Conservation (phyloP, 1,140 invertebrate species). For the Uloborus diversus region DNA sequence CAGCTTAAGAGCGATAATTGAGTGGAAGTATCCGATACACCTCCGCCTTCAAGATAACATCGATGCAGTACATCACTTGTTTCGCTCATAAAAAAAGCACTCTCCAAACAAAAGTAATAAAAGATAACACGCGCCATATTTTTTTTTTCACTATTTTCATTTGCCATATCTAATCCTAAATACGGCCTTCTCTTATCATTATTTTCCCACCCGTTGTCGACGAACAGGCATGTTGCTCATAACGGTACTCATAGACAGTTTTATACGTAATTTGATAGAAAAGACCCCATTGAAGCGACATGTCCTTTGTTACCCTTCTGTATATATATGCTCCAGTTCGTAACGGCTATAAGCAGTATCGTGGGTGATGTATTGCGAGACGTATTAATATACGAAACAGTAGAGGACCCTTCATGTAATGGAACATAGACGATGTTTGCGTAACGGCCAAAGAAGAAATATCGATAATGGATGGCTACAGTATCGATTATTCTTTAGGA, state of each 20-base stretch:
- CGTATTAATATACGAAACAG: not conserved
- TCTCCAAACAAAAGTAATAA: not conserved
- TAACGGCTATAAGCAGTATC: not conserved
- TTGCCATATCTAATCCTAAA: not conserved
- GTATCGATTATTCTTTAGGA: too few relatives aligned
- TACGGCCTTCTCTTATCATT: slow-evolving; percentile 7
- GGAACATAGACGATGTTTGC: too few relatives aligned
- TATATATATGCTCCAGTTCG: not conserved
- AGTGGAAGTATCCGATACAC: not conserved
- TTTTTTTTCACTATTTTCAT: not conserved
- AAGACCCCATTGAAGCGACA: not conserved
- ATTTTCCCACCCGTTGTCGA: not conserved
- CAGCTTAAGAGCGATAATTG: not conserved
- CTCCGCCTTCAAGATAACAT: not conserved
- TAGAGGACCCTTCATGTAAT: too few relatives aligned
- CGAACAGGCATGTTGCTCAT: not conserved
- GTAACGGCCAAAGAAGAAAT: too few relatives aligned
- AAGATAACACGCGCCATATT: not conserved
- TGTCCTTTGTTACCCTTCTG: not conserved
- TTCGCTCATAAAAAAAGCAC: not conserved
- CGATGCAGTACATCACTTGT: not conserved
- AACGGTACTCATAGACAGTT: not conserved
- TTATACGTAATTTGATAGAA: slow-evolving; percentile 28
- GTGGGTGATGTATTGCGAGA: not conserved
- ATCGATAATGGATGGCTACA: too few relatives aligned